Evolutionary conservation across 2,888 invertebrate species (phyloP).

Genomic region (Apotomis betuletana): DNA sequence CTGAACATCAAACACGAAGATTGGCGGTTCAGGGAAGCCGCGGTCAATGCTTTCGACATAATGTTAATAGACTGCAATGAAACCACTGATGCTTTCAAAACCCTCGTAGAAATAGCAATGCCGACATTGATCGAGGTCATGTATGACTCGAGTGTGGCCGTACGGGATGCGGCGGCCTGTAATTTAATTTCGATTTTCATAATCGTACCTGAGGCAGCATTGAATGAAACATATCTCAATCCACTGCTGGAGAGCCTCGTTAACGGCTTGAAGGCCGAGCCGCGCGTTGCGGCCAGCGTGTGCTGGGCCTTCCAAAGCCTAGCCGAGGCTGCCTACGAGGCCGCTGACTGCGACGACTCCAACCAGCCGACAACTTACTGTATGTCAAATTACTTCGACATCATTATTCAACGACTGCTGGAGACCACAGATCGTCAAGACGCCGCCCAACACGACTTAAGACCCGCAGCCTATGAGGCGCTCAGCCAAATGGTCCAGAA

Average conservation of each 20-base stretch:
- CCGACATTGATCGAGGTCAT: slow-evolving; percentile 96
- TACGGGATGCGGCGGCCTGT: slow-evolving; percentile 99
- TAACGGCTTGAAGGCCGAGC: slow-evolving; percentile 95
- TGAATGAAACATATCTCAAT: slow-evolving; percentile 92
- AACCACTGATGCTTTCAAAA: slow-evolving; percentile 88
- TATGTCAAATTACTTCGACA: slow-evolving; percentile 96
- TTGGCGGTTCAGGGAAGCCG: slow-evolving; percentile 97
- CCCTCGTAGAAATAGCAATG: slow-evolving; percentile 98
- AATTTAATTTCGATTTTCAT: slow-evolving; percentile 96
- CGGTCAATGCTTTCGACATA: slow-evolving; percentile 98
- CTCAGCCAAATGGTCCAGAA: slow-evolving; percentile 99
- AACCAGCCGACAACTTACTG: slow-evolving; percentile 95
- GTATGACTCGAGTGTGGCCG: slow-evolving; percentile 96
- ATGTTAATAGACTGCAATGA: slow-evolving; percentile 95
- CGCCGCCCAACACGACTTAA: slow-evolving; percentile 95
- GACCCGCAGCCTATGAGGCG: slow-evolving; percentile 99
- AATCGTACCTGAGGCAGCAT: slow-evolving; percentile 96
- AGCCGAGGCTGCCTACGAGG: slow-evolving; percentile 98
- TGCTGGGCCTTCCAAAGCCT: slow-evolving; percentile 99
- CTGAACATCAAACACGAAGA: slow-evolving; percentile 96
- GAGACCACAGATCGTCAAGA: slow-evolving; percentile 98
- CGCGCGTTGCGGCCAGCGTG: slow-evolving; percentile 98
- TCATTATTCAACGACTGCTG: slow-evolving; percentile 94
- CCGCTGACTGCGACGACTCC: slow-evolving; percentile 87
- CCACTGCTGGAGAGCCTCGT: slow-evolving; percentile 91